Conservation (phyloP, 2,888 invertebrate genomes). For the Platycheirus albimanus region DNA sequence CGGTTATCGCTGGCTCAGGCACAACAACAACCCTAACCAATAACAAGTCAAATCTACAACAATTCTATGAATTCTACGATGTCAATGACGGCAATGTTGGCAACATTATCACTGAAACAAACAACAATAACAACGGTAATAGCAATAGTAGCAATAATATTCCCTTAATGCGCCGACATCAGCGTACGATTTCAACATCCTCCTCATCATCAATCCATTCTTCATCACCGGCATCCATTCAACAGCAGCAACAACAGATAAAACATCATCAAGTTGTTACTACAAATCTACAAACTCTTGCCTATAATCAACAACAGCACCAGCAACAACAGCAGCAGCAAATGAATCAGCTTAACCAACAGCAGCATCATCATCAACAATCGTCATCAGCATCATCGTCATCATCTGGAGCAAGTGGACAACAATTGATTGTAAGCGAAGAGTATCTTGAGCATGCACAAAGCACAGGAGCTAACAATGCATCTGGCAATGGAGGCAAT, state of each 20-base stretch:
- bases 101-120: slow-evolving; percentile 67
- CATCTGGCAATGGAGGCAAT: slow-evolving; percentile 54
- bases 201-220: slow-evolving; percentile 72
- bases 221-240: slow-evolving; percentile 70
- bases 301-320: slow-evolving; percentile 73
- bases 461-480: slow-evolving; percentile 53
- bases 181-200: slow-evolving; percentile 74
- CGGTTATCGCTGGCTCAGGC: slow-evolving; percentile 74
- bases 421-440: slow-evolving; percentile 79
- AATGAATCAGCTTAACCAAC: slow-evolving; percentile 75
- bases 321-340: slow-evolving; percentile 69
- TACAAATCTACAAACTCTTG: slow-evolving; percentile 60
- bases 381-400: slow-evolving; percentile 50
- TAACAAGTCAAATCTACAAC: slow-evolving; percentile 68
- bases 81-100: slow-evolving; percentile 75
- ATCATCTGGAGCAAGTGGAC: slow-evolving; percentile 56
- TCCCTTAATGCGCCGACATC: slow-evolving; percentile 74
- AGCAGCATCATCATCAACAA: slow-evolving; percentile 74
- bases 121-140: slow-evolving; percentile 65
- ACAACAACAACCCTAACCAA: slow-evolving; percentile 71
- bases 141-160: slow-evolving; percentile 65
- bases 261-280: slow-evolving; percentile 75
- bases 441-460: slow-evolving; percentile 77
- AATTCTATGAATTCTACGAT: slow-evolving; percentile 77
- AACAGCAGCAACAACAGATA: slow-evolving; percentile 75